A percentile compares a stretch with the other conserved stretches of the same genome.
Conservation (phyloP, 2,113 vertebrate genomes). For the Mus spicilegus region DNA sequence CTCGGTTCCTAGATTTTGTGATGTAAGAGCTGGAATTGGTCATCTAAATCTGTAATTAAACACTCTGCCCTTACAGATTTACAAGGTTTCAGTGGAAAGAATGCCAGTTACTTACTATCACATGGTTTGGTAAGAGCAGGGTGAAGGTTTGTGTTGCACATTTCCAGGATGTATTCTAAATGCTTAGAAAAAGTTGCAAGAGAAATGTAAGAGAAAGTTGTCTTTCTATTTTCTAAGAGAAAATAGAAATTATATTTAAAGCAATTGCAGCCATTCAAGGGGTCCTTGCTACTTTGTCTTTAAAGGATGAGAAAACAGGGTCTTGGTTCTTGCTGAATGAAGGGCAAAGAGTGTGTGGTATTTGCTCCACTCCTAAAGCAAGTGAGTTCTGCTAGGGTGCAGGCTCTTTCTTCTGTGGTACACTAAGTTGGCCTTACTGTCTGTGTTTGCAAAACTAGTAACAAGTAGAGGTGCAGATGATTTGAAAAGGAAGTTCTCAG, state of each 20-base stretch:
- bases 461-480: neutral
- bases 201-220: conserved; percentile 6
- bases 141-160: conserved; percentile 37
- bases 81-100: conserved; percentile 25
- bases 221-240: conserved; percentile 1
- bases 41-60: conserved; percentile 74
- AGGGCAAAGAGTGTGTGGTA: neutral
- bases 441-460: neutral
- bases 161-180: conserved; percentile 55
- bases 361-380: neutral
- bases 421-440: neutral
- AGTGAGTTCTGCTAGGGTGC: neutral
- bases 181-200: neutral
- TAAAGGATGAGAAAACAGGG: conserved; percentile 58
- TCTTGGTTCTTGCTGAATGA: conserved; percentile 49
- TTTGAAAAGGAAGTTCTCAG: conserved; percentile 24
- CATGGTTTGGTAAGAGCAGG: conserved; percentile 53
- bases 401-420: neutral
- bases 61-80: conserved; percentile 65
- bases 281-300: conserved; percentile 25
- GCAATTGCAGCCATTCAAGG: conserved; percentile 26
- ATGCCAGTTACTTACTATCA: conserved; percentile 55
- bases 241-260: conserved; percentile 56
- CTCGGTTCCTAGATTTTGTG: conserved; percentile 62
- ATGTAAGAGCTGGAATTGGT: conserved; percentile 57